A percentile compares a stretch with the other conserved stretches of the same genome.
phyloP scores from a whole-genome alignment of 2,888 invertebrate genomes.

The Dascillus cervinus region DNA sequence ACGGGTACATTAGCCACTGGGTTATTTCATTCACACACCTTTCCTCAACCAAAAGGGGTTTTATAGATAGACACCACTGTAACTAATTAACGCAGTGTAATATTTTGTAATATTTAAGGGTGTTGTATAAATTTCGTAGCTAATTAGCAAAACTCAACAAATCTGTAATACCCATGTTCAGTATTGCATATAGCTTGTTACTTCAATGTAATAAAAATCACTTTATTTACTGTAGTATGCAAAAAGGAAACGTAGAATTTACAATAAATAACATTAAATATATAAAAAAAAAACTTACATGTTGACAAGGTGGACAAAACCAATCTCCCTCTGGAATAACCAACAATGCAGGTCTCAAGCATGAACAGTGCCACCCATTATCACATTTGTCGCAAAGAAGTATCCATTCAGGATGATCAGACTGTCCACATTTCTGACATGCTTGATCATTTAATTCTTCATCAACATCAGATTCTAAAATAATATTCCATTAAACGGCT shows the following conservation, averaged over 20 bases:
- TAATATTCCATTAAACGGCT: conserved; percentile 4
- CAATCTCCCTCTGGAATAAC: conserved; percentile 96
- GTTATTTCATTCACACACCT: no score
- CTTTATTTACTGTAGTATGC: no score
- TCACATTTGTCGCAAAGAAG: conserved; percentile 93
- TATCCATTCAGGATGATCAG: conserved; percentile 95
- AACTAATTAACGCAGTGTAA: no score
- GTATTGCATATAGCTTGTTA: no score
- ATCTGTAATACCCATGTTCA: no score
- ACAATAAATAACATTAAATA: conserved; percentile 2
- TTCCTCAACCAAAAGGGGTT: no score
- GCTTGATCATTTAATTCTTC: conserved; percentile 57
- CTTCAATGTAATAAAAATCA: conserved; percentile 15
- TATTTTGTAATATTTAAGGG: no score
- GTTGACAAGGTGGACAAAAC: conserved; percentile 97
- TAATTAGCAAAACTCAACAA: no score
- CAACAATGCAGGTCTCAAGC: conserved; percentile 85
- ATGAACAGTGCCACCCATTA: conserved; percentile 95
- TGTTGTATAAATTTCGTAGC: no score
- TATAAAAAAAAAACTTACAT: conserved; percentile 52
- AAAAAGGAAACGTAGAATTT: no score
- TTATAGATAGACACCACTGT: no score
- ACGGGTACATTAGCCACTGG: no score
- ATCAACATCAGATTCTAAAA: conserved; percentile 31
- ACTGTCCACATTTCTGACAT: conserved; percentile 85